Percentiles rank a stretch among this genome's conserved stretches.
These are phyloP conservation scores for Stigmatopora nigra DNA, from an alignment of 2,113 vertebrate species.

Conservation along the genomic window DNA sequence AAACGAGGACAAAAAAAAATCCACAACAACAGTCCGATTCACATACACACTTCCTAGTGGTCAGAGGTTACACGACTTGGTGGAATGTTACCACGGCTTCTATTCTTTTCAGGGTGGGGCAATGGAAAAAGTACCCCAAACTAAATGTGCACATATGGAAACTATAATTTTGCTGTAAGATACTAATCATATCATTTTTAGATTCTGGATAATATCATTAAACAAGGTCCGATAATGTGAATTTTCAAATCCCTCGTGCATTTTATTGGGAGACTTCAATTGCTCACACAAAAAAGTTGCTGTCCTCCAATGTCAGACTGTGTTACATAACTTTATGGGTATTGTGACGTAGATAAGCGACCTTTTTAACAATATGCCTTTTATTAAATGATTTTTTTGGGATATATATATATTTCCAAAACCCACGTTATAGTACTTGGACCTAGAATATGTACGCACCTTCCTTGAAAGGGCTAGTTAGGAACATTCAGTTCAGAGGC, in stretches of 20 bases:
- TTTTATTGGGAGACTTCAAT: background rate
- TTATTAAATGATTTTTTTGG: background rate
- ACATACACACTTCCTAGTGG: conserved; percentile 16
- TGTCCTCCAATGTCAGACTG: background rate
- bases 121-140: conserved; percentile 9
- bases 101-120: conserved; percentile 13
- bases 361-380: conserved; percentile 2
- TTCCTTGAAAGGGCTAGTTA: background rate
- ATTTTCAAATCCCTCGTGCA: background rate
- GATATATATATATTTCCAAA: background rate
- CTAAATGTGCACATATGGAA: conserved; percentile 6
- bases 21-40: background rate
- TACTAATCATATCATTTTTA: background rate
- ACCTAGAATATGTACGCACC: background rate
- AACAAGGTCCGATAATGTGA: background rate
- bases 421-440: background rate
- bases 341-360: background rate
- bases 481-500: background rate
- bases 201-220: background rate
- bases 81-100: conserved; percentile 5
- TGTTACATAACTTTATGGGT: background rate
- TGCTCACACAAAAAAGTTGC: background rate
- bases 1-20: background rate
- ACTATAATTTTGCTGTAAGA: background rate
- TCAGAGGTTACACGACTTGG: conserved; percentile 32